A percentile compares a stretch with the other conserved stretches of the same genome.
Evolutionary conservation across 1,140 invertebrate genomes (phyloP).

Genomic region (Aleiodes sp.): DNA sequence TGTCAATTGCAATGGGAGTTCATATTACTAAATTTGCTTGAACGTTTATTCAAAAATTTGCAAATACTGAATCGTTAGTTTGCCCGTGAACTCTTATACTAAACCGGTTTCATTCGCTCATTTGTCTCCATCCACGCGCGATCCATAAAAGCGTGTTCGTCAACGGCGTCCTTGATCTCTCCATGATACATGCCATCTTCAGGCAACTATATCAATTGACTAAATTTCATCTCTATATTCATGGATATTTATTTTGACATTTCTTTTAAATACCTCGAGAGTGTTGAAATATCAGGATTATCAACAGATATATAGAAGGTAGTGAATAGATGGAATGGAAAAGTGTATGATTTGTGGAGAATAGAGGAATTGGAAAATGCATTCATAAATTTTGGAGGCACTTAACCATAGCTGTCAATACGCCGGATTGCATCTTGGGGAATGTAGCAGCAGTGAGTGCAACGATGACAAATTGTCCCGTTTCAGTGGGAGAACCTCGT

Average conservation of each 20-base stretch:
- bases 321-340: not conserved
- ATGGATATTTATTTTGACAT: constrained; percentile 10
- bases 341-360: not conserved
- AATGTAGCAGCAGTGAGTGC: not conserved
- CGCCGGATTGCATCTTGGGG: not conserved
- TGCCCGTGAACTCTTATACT: not conserved
- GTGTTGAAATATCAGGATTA: not conserved
- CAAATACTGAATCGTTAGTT: too few relatives aligned
- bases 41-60: too few relatives aligned
- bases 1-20: constrained; percentile 2
- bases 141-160: constrained; percentile 13
- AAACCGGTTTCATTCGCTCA: constrained; percentile 33
- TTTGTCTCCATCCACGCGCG: constrained; percentile 32
- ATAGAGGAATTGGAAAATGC: not conserved
- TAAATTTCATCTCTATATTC: not conserved
- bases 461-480: constrained; percentile 28
- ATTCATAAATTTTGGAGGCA: constrained; percentile 7
- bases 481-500: not conserved
- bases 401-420: not conserved
- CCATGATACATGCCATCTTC: not conserved
- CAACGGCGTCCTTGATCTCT: constrained; percentile 28
- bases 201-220: not conserved
- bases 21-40: too few relatives aligned
- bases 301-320: not conserved
- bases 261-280: not conserved